Base-by-base conservation (phyloP, 2,888 invertebrate genomes). In the Schizotus pectinicornis region DNA sequence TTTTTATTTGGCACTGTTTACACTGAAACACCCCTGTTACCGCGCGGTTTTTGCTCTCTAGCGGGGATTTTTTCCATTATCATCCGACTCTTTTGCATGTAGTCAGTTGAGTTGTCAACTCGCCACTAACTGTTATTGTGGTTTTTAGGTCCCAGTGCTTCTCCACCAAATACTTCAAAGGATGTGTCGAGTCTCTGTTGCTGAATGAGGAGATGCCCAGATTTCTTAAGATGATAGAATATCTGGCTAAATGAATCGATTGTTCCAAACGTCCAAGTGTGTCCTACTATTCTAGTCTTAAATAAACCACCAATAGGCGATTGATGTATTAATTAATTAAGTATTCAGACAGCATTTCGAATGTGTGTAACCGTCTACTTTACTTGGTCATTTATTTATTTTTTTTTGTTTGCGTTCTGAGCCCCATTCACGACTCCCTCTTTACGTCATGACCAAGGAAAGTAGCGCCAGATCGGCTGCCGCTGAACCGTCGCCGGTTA, bases 121-220 rank as follows among this genome's bases (percentile, higher is more conserved):
- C 2, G n/a, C 34, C 9, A 31, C 14, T 47, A 51, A 57, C 37
- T 13, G 3, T 31, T 30, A 0, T 9, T 37, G 11, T 43, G 13
- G 34, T 54, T 59, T 59, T 62, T 85, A 91, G 91, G 85, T 85
- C 86, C 77, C 84, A 88, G 81, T 91, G 91, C 84, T 91, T 91
- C 83, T 86, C 88, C 77, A 88, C 87, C 80, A 84, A 86, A 82
- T 90, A 88, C 84, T 91, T 91, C 84, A 86, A 86, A 83, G 90
- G 90, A 82, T 91, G 91, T 83, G 84, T 90, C 83, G 88, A 90
- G 83, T 88, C 88, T 80, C 85, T 91, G 82, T 85, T 88, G 81
- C 85, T 90, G 80, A 84, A 84, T 78, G 89, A 90, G 81, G 90
- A 91, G 81, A 86, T 86, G 82, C 87, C 88, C 79, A 86, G 87